Evolutionary conservation across 1,140 invertebrate genomes (phyloP).

Genomic region (Solenopsis fugax): DNA sequence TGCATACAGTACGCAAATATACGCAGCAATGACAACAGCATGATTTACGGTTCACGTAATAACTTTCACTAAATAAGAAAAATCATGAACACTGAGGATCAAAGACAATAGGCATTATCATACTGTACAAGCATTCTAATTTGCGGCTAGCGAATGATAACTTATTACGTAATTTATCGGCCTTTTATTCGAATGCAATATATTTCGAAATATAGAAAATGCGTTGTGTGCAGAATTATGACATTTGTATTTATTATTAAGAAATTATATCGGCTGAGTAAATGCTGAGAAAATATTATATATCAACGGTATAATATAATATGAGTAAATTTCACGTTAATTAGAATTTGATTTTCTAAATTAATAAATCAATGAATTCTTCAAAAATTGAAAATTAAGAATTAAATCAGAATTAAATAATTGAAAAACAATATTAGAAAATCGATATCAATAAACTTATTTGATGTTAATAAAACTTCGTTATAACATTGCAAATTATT

Average conservation of each 20-base stretch:
- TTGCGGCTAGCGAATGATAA: constrained; percentile 24
- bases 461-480: not conserved
- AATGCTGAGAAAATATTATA: not conserved
- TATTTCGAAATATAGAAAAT: not conserved
- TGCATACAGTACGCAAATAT: not conserved
- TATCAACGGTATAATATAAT: too few relatives aligned
- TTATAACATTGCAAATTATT: constrained; percentile 4
- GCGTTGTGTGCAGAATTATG: not conserved
- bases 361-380: not conserved
- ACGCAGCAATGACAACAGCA: not conserved
- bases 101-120: constrained; percentile 36
- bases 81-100: constrained; percentile 9
- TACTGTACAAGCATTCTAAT: constrained; percentile 28
- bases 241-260: not conserved
- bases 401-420: not conserved
- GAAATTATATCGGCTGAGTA: not conserved
- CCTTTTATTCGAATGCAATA: not conserved
- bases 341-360: not conserved
- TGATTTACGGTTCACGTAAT: constrained; percentile 11
- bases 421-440: not conserved
- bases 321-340: not conserved
- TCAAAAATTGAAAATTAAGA: not conserved
- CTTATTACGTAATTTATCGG: constrained; percentile 5
- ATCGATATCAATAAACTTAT: not conserved
- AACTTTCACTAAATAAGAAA: constrained; percentile 53